These are phyloP conservation scores for Ailurus styani DNA, from an alignment of 2,113 vertebrate genomes.

Conservation along the genomic window DNA sequence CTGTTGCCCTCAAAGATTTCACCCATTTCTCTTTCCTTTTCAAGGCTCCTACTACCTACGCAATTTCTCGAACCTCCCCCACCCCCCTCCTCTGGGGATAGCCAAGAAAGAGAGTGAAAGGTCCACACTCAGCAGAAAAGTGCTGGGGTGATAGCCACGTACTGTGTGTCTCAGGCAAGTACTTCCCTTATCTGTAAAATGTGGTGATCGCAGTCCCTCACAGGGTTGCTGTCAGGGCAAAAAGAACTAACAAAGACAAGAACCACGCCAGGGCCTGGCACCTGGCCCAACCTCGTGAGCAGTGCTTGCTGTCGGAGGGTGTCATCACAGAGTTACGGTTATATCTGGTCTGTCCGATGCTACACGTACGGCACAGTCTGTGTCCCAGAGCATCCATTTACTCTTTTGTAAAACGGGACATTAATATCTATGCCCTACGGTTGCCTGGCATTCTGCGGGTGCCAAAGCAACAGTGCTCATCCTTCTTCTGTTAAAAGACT, in stretches of 20 bases:
- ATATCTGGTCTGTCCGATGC: background rate
- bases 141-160: background rate
- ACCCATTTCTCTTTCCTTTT: background rate
- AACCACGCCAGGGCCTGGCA: background rate
- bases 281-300: accelerated
- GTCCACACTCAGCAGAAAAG: too few relatives aligned
- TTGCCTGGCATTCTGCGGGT: background rate
- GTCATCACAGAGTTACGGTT: accelerated
- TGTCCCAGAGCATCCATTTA: background rate
- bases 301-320: background rate
- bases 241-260: background rate
- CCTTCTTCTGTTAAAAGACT: background rate
- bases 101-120: background rate
- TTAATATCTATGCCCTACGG: too few relatives aligned
- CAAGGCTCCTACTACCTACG: background rate
- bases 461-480: background rate
- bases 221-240: background rate
- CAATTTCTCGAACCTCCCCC: background rate
- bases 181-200: background rate
- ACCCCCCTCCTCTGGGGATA: too few relatives aligned
- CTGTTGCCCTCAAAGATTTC: background rate
- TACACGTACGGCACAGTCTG: background rate
- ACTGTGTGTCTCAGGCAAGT: background rate
- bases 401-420: background rate
- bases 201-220: accelerated